These are phyloP conservation scores for Lithobates sylvaticus DNA, from an alignment of 2,797 vertebrate species.

Conservation along the genomic window DNA sequence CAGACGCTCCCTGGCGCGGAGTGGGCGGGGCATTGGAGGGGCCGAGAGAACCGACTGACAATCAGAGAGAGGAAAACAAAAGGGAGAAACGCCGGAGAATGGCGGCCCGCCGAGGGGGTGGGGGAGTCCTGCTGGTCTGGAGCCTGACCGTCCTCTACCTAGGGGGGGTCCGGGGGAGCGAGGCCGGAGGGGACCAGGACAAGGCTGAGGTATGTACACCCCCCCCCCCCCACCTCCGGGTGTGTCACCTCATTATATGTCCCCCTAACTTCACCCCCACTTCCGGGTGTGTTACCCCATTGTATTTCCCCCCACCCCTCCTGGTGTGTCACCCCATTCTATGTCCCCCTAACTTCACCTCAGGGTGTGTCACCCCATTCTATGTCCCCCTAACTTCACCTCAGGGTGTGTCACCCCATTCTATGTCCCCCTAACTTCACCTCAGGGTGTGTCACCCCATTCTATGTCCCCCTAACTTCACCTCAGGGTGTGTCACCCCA, in stretches of 20 bases:
- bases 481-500: too few species aligned
- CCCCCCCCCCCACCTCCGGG: not conserved
- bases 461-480: too few species aligned
- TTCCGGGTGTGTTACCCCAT: too few species aligned
- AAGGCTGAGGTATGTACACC: constrained; percentile 13
- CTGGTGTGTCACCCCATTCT: not conserved
- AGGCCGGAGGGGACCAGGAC: not conserved
- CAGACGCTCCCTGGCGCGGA: not conserved
- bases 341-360: not conserved
- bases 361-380: too few species aligned
- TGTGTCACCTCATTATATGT: too few species aligned
- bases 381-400: too few species aligned
- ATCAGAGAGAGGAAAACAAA: not conserved
- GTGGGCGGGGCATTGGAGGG: too few species aligned
- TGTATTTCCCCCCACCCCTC: too few species aligned
- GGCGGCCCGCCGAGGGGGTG: not conserved
- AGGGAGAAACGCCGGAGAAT: not conserved
- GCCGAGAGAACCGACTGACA: not conserved
- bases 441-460: too few species aligned
- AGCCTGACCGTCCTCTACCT: constrained; percentile 2
- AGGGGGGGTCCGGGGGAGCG: not conserved
- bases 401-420: too few species aligned
- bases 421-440: too few species aligned
- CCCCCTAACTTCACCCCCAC: too few species aligned
- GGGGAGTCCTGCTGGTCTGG: constrained; percentile 27